phyloP scores from a whole-genome alignment of 2,113 vertebrate species.

The Lasiurus borealis region DNA sequence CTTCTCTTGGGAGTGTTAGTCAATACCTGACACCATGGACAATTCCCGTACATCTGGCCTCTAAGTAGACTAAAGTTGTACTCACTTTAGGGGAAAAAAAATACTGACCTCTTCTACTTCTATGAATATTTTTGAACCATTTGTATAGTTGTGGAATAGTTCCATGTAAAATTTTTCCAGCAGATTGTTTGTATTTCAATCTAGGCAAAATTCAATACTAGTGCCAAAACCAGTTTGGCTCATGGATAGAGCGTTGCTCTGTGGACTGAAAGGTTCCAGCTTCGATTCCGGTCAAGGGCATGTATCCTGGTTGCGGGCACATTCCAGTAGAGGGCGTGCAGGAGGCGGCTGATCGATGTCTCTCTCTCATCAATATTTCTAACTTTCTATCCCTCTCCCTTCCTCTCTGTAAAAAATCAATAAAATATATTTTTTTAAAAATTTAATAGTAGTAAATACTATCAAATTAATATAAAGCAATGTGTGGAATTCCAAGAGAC shows the following conservation, averaged over 20 bases:
- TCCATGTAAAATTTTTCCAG: background rate
- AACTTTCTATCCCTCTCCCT: too few relatives aligned
- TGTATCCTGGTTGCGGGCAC: too few relatives aligned
- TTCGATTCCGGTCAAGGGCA: too few relatives aligned
- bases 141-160: background rate
- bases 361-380: too few relatives aligned
- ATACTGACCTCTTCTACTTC: background rate
- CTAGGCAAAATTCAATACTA: slow-evolving; percentile 7
- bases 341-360: too few relatives aligned
- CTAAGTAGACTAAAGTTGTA: background rate
- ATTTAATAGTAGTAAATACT: background rate
- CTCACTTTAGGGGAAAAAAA: background rate
- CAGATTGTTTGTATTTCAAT: background rate
- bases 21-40: background rate
- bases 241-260: too few relatives aligned
- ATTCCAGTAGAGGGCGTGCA: too few relatives aligned
- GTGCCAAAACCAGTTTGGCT: too few relatives aligned
- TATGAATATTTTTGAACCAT: background rate
- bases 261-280: too few relatives aligned
- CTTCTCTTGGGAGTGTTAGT: background rate
- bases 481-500: background rate
- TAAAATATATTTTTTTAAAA: too few relatives aligned
- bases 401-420: too few relatives aligned
- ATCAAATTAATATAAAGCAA: background rate
- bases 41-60: background rate